phyloP scores from a whole-genome alignment of 1,140 invertebrate genomes.

The Tetraneura akinire region DNA sequence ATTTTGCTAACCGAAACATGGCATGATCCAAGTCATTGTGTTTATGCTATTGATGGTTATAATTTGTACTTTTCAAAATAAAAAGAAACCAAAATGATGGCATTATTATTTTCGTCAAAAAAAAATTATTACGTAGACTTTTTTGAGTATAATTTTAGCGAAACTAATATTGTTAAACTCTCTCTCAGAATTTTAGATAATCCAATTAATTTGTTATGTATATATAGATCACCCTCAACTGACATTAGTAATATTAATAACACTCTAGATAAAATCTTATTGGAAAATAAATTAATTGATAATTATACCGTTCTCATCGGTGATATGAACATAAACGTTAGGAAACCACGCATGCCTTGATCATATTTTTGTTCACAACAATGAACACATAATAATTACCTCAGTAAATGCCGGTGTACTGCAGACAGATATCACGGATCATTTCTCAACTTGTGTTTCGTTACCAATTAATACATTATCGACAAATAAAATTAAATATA shows the following conservation, averaged over 20 bases:
- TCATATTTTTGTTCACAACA: not conserved
- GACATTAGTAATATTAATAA: too few relatives aligned
- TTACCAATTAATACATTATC: not conserved
- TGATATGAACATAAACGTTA: not conserved
- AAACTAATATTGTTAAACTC: not conserved
- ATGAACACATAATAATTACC: not conserved
- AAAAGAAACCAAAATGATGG: slow-evolving; percentile 14
- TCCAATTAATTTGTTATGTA: not conserved
- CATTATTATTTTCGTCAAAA: not conserved
- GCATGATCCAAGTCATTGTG: not conserved
- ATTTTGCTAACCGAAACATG: not conserved
- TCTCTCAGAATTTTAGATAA: not conserved
- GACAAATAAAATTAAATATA: not conserved
- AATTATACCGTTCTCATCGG: not conserved
- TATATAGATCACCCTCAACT: too few relatives aligned
- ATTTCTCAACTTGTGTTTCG: not conserved
- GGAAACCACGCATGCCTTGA: not conserved
- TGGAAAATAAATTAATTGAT: too few relatives aligned
- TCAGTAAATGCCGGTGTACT: not conserved
- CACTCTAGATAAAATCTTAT: too few relatives aligned
- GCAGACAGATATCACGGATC: not conserved
- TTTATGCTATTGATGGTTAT: not conserved
- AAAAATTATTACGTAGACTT: not conserved
- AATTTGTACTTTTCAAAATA: not conserved
- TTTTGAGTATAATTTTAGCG: not conserved